Evolutionary conservation across 2,113 vertebrate genomes (phyloP).

Genomic region (Anguilla japonica): DNA sequence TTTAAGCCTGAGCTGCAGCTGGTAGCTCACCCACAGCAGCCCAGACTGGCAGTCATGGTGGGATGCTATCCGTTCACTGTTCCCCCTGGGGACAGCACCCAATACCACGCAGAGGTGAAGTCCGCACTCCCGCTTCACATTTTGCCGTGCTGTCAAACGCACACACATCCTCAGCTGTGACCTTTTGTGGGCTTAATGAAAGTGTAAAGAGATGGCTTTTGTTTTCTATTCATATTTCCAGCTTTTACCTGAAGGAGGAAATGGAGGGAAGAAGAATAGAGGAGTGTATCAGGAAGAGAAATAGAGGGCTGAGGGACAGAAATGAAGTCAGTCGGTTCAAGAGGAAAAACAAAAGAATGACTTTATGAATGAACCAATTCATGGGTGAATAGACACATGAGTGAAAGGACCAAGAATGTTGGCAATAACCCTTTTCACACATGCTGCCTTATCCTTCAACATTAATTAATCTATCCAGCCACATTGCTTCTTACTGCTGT

Average conservation of each 20-base stretch:
- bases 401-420: conserved; percentile 1
- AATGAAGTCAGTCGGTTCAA: not conserved
- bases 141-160: not conserved
- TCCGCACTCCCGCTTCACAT: not conserved
- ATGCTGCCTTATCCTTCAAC: no score
- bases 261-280: not conserved
- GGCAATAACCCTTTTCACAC: not conserved
- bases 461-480: no score
- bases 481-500: no score
- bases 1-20: not conserved
- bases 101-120: not conserved
- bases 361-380: not conserved
- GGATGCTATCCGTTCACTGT: not conserved
- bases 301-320: not conserved
- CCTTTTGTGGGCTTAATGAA: not conserved
- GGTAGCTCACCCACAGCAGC: not conserved
- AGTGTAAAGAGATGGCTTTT: not conserved
- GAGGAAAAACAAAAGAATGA: not conserved
- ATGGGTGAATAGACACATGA: not conserved
- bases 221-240: not conserved
- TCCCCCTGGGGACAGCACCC: not conserved
- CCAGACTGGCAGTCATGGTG: not conserved
- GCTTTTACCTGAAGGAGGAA: not conserved
- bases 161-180: not conserved
- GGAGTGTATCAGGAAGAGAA: not conserved